phyloP scores from a whole-genome alignment of 1,140 invertebrate species.

The Triops cancriformis region DNA sequence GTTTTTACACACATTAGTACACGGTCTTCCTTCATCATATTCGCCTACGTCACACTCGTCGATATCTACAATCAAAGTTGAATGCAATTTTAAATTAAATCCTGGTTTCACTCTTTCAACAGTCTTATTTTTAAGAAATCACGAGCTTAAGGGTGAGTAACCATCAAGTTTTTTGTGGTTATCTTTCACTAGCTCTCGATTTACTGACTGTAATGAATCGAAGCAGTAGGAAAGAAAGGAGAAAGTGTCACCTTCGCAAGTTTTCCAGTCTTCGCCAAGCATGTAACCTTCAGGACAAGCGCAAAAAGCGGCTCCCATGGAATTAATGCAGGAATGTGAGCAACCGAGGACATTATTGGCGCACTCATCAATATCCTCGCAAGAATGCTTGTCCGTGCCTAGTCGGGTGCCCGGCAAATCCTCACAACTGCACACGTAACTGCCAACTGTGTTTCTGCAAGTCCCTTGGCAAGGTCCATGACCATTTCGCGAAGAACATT shows the following conservation, averaged over 20 bases:
- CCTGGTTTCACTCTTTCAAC: background rate
- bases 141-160: too few relatives aligned
- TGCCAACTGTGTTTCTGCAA: slow-evolving; percentile 53
- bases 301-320: slow-evolving; percentile 47
- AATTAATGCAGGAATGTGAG: slow-evolving; percentile 51
- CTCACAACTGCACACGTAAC: slow-evolving; percentile 53
- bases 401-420: slow-evolving; percentile 50
- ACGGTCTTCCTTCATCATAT: slow-evolving; percentile 23
- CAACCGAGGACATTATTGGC: slow-evolving; percentile 40
- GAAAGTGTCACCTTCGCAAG: slow-evolving; percentile 37
- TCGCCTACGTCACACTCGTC: slow-evolving; percentile 35
- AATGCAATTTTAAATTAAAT: slow-evolving; percentile 16
- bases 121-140: too few relatives aligned
- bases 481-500: slow-evolving; percentile 52
- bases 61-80: slow-evolving; percentile 33
- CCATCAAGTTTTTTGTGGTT: too few relatives aligned
- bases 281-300: slow-evolving; percentile 48
- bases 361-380: slow-evolving; percentile 43
- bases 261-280: slow-evolving; percentile 43
- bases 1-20: slow-evolving; percentile 38
- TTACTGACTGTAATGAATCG: background rate
- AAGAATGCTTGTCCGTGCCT: slow-evolving; percentile 44
- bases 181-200: background rate
- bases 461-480: slow-evolving; percentile 57
- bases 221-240: background rate